phyloP scores from a whole-genome alignment of 1,140 invertebrate genomes.

The Drosophila hydei region DNA sequence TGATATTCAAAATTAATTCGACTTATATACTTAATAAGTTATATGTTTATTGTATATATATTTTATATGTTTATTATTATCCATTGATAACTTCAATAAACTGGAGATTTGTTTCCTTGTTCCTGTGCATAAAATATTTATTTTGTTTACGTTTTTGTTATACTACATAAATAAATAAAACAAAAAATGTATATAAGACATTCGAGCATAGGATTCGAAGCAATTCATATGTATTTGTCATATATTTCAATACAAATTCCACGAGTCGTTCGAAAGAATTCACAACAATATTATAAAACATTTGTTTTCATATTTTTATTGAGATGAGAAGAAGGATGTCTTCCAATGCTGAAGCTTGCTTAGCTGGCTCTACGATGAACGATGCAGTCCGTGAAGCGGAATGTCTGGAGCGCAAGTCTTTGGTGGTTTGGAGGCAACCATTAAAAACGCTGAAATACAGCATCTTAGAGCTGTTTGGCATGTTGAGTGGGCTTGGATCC shows the following conservation, averaged over 20 bases:
- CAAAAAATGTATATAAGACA: too few relatives aligned
- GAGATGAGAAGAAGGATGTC: conserved; percentile 38
- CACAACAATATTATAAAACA: conserved; percentile 2
- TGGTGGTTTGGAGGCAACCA: conserved; percentile 95
- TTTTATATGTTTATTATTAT: too few relatives aligned
- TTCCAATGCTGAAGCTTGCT: neutral
- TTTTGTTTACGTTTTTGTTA: too few relatives aligned
- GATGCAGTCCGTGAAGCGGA: conserved; percentile 20
- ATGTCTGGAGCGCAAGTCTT: conserved; percentile 85
- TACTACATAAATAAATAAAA: too few relatives aligned
- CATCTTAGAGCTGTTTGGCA: conserved; percentile 88
- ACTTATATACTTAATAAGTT: too few relatives aligned
- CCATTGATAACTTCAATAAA: too few relatives aligned
- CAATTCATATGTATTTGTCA: neutral
- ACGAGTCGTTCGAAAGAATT: conserved; percentile 7
- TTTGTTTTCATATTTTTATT: conserved; percentile 1
- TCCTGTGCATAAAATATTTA: too few relatives aligned
- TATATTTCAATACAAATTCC: conserved; percentile 3
- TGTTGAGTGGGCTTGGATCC: conserved; percentile 85
- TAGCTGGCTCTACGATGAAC: neutral
- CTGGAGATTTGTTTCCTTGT: too few relatives aligned
- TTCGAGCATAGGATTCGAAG: too few relatives aligned
- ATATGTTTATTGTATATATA: too few relatives aligned
- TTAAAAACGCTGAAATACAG: conserved; percentile 93
- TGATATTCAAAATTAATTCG: too few relatives aligned